Percentiles rank a stretch among this genome's conserved stretches.
Conservation (phyloP, 2,888 invertebrate genomes). For the Artemia sinica region DNA sequence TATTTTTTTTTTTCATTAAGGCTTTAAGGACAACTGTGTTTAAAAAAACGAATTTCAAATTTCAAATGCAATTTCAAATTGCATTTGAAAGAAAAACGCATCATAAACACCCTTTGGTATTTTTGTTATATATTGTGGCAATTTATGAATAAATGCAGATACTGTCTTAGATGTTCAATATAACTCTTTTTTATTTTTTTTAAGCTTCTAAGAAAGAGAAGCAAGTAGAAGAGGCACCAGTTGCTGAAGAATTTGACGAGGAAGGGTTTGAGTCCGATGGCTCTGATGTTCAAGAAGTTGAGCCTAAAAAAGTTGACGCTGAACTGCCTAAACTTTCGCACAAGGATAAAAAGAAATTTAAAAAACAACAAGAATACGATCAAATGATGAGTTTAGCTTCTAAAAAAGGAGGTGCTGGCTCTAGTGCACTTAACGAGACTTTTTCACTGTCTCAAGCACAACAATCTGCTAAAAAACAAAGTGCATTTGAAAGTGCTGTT, state of each 20-base stretch:
- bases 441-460: conserved; percentile 80
- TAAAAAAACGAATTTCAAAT: too few species aligned
- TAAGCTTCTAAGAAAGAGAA: too few species aligned
- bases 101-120: too few species aligned
- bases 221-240: too few species aligned
- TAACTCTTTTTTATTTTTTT: too few species aligned
- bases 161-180: too few species aligned
- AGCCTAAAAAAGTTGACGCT: conserved; percentile 20
- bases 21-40: too few species aligned
- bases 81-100: too few species aligned
- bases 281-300: conserved; percentile 20
- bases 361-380: conserved; percentile 62
- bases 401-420: conserved; percentile 71
- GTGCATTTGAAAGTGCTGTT: conserved; percentile 72
- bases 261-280: conserved; percentile 21
- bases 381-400: conserved; percentile 66
- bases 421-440: conserved; percentile 74
- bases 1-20: too few species aligned
- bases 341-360: conserved; percentile 77
- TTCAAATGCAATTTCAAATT: too few species aligned
- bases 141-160: too few species aligned
- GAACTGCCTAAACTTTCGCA: conserved; percentile 42
- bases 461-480: conserved; percentile 46
- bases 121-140: too few species aligned
- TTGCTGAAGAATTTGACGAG: conserved; percentile 17